These are phyloP conservation scores for Podiceps cristatus DNA, from an alignment of 2,113 vertebrate species.

Conservation along the genomic window DNA sequence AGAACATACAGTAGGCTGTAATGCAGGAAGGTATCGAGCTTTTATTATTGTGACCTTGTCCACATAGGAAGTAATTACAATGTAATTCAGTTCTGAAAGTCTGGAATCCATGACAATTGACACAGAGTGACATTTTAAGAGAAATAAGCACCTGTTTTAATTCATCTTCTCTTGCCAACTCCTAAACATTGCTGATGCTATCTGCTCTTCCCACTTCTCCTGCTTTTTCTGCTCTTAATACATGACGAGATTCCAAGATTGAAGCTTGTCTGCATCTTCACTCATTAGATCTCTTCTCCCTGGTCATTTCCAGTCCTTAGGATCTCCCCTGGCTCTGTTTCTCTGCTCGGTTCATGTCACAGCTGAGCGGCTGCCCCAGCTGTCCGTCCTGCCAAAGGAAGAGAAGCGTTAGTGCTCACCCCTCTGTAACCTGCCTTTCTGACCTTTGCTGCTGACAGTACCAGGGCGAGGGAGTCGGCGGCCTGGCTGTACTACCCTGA, in stretches of 20 bases:
- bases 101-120: neutral
- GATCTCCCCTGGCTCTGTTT: neutral
- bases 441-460: neutral
- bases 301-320: neutral
- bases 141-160: neutral
- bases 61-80: neutral
- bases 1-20: neutral
- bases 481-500: accelerated
- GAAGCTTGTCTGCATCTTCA: neutral
- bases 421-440: neutral
- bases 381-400: neutral
- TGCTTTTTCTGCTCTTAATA: neutral
- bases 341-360: neutral
- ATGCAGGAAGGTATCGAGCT: neutral
- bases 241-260: neutral
- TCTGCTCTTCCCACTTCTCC: neutral
- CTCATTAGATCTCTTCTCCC: neutral
- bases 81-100: slow-evolving; percentile 12
- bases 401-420: neutral
- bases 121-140: neutral
- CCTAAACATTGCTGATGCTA: neutral
- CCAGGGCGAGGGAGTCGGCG: neutral
- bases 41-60: neutral
- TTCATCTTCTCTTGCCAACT: neutral
- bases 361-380: neutral